A percentile compares a stretch with the other conserved stretches of the same genome.
phyloP scores from a whole-genome alignment of 1,140 invertebrate genomes.

The Cotesia chilonis region DNA sequence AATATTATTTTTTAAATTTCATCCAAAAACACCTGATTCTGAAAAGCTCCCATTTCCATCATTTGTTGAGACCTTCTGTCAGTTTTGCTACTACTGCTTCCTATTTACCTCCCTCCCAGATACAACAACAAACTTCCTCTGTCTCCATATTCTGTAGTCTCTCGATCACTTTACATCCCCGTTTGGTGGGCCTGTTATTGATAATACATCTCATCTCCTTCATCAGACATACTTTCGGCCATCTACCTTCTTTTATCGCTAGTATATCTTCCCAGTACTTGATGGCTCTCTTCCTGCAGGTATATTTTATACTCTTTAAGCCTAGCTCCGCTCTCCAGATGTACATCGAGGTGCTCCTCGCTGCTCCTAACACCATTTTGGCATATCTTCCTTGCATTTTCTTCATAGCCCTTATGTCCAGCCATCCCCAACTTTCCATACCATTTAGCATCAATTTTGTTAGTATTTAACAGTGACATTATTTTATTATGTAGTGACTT shows the following conservation, averaged over 20 bases:
- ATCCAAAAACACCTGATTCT: too few relatives aligned
- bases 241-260: background rate
- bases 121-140: background rate
- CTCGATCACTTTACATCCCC: background rate
- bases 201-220: background rate
- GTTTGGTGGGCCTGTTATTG: background rate
- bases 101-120: background rate
- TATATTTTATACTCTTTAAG: background rate
- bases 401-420: too few relatives aligned
- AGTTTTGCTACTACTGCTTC: background rate
- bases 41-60: background rate
- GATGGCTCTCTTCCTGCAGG: background rate
- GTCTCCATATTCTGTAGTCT: background rate
- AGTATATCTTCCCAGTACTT: background rate
- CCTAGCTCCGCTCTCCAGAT: background rate
- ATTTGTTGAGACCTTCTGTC: background rate
- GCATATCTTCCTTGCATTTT: too few relatives aligned
- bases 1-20: too few relatives aligned
- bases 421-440: too few relatives aligned
- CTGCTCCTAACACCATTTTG: too few relatives aligned
- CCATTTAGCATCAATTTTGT: too few relatives aligned
- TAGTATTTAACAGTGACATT: too few relatives aligned
- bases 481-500: too few relatives aligned
- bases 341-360: background rate
- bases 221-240: constrained; percentile 8